Base-by-base conservation (phyloP, 2,797 vertebrate species). In the Sebastes goodei region DNA sequence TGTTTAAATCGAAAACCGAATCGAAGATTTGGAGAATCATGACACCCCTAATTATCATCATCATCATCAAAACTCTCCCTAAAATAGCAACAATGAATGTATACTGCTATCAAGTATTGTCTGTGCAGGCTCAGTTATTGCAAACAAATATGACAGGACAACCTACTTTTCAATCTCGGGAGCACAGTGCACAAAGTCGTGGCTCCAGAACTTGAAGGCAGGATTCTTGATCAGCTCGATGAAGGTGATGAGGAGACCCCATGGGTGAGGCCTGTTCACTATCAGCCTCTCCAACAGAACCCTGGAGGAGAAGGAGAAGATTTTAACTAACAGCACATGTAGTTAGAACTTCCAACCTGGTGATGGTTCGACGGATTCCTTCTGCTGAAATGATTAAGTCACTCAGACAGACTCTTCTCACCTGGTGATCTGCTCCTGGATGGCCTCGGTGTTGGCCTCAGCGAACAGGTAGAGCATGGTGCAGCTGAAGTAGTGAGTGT, bases 151-250 rank as follows among this genome's bases (percentile, higher is more conserved):
- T 7, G 4, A 56, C 10, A 52, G 3, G 57, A 56, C 20, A 53
- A 93, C 97, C 92, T 94, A 99, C 99, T 99, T 99, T 92, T 99
- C 98, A 76, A 99, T 99, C 96, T 99, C 98, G 59, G 99, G 99
- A 89, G 99, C 99, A 74, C 99, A 99, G 93, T 99, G 98, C 89
- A 99, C 99, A 94, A 99, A 99, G 90, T 99, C 99, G 9, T 99
- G 99, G 94, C 99, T 99, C 99, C 99, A 99, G 95, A 99, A 99
- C 86, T 99, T 99, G 94, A 99, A 99, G 0, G 99, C 98, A 78
- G 99, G 99, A 74, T 99, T 99, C 96, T 99, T 99, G 89, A 99
- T 99, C 92, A 99, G 96, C 95, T 99, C 99, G 27, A 99, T 99
- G 94, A 99, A 99, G 67, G 99, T 99, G 92, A 99, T 99, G 68